Conservation (phyloP, 2,113 vertebrate species). For the Pseudorhombus dupliciocellatus region DNA sequence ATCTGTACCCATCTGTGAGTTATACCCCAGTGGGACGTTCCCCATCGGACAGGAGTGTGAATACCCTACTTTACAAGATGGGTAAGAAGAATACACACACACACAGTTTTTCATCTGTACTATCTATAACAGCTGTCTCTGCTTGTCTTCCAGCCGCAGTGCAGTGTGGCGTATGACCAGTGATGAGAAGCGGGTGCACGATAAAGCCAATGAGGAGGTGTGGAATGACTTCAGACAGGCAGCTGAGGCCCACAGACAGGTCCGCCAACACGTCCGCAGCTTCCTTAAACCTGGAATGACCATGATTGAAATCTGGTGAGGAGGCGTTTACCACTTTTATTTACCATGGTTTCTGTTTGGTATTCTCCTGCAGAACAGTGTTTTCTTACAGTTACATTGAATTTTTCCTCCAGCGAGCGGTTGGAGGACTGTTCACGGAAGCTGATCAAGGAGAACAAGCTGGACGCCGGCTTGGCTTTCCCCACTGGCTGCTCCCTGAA, state of each 20-base stretch:
- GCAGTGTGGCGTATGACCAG: slow-evolving; percentile 89
- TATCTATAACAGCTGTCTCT: not conserved
- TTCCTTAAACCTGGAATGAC: slow-evolving; percentile 98
- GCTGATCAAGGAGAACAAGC: slow-evolving; percentile 94
- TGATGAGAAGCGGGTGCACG: slow-evolving; percentile 93
- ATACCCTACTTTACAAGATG: slow-evolving; percentile 90
- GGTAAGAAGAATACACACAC: slow-evolving; percentile 75
- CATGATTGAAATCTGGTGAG: slow-evolving; percentile 99
- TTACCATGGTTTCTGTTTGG: not conserved
- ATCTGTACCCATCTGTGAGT: slow-evolving; percentile 94
- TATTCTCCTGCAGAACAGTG: not conserved
- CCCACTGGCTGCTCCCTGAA: slow-evolving; percentile 98
- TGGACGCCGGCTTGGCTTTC: slow-evolving; percentile 95
- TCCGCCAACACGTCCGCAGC: slow-evolving; percentile 94
- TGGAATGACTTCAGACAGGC: slow-evolving; percentile 99
- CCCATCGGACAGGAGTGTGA: slow-evolving; percentile 94
- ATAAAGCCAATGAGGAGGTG: slow-evolving; percentile 95
- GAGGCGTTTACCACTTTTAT: not conserved
- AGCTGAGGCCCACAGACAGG: slow-evolving; percentile 97
- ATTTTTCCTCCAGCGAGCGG: slow-evolving; percentile 55
- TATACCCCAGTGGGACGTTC: slow-evolving; percentile 86
- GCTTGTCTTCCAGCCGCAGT: slow-evolving; percentile 80
- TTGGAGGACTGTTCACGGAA: slow-evolving; percentile 92
- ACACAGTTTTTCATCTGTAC: not conserved
- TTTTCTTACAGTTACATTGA: not conserved